phyloP scores from a whole-genome alignment of 2,888 invertebrate genomes.

The Saturnia japonica region DNA sequence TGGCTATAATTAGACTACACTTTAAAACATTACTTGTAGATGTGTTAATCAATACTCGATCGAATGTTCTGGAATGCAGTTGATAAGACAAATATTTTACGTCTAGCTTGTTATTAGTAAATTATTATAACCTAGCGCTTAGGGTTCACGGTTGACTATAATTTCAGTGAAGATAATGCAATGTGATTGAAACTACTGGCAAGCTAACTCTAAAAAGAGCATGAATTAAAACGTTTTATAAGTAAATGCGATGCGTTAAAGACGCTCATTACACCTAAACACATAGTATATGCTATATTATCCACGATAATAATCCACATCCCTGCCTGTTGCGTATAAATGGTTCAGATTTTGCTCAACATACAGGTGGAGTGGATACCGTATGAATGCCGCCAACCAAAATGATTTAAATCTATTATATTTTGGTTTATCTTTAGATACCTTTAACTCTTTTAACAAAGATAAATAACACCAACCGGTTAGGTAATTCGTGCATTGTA shows the following conservation, averaged over 20 bases:
- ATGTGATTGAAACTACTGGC: not conserved
- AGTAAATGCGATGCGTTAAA: not conserved
- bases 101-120: not conserved
- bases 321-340: not conserved
- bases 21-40: not conserved
- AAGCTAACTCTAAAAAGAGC: not conserved
- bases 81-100: not conserved
- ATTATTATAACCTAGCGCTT: not conserved
- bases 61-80: conserved; percentile 9
- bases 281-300: too few relatives aligned
- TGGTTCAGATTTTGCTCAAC: not conserved
- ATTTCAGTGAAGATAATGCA: not conserved
- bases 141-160: not conserved
- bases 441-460: not conserved
- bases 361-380: not conserved
- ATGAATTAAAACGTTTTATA: not conserved
- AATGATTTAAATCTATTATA: not conserved
- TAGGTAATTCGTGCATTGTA: not conserved
- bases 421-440: not conserved
- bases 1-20: not conserved
- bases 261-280: not conserved
- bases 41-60: not conserved
- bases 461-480: too few relatives aligned
- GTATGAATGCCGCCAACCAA: not conserved
- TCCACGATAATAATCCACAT: not conserved